Evolutionary conservation across 2,888 invertebrate species (phyloP).

Genomic region (Rhodophaea formosa): DNA sequence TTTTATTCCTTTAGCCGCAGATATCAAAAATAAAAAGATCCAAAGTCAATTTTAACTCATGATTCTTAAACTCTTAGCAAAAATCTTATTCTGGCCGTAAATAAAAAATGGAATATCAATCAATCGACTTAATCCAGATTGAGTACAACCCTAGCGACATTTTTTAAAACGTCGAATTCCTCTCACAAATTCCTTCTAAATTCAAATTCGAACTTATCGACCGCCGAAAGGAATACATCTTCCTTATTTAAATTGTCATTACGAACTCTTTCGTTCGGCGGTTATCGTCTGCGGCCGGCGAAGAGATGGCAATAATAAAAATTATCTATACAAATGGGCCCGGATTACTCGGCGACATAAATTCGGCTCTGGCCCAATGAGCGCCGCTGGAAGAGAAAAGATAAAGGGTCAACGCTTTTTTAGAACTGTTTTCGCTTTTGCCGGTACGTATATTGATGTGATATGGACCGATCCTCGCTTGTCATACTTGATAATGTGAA

Average conservation of each 20-base stretch:
- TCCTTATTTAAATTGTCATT: constrained; percentile 81
- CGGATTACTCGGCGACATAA: constrained; percentile 79
- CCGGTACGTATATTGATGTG: constrained; percentile 29
- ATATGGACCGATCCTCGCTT: constrained; percentile 20
- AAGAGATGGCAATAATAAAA: constrained; percentile 81
- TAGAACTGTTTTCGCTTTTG: constrained; percentile 57
- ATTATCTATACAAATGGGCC: constrained; percentile 81
- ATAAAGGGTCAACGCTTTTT: constrained; percentile 78
- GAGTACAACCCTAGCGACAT: constrained; percentile 48
- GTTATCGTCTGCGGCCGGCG: constrained; percentile 74
- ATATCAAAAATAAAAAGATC: background rate
- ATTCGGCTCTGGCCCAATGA: constrained; percentile 79
- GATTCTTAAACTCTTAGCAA: background rate
- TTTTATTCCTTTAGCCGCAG: background rate
- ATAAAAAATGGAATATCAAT: constrained; percentile 26
- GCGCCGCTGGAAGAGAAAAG: constrained; percentile 64
- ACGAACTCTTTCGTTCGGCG: constrained; percentile 77
- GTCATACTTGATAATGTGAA: background rate
- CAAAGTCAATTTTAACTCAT: too few species aligned
- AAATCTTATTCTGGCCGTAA: constrained; percentile 2
- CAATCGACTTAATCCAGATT: constrained; percentile 26
- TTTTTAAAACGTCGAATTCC: constrained; percentile 56
- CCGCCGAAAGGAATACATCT: constrained; percentile 75
- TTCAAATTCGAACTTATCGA: constrained; percentile 72
- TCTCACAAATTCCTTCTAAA: constrained; percentile 63